Evolutionary conservation across 2,113 vertebrate genomes (phyloP).

Genomic region (Lepidothrix coronata): DNA sequence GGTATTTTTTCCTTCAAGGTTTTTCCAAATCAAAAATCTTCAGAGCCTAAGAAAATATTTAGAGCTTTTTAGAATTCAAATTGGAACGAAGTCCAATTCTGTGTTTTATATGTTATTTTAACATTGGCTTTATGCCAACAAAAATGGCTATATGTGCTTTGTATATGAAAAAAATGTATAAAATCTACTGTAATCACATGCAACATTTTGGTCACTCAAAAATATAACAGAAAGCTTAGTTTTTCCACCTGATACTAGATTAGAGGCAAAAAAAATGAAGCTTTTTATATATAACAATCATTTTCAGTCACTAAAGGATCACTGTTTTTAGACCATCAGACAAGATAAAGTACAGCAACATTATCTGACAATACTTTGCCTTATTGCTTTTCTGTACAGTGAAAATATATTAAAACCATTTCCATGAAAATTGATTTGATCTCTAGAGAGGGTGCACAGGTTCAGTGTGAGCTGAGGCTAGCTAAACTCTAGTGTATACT

Average conservation of each 20-base stretch:
- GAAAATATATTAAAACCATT: constrained; percentile 37
- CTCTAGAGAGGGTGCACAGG: neutral
- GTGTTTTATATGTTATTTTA: neutral
- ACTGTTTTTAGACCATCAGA: neutral
- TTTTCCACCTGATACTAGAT: neutral
- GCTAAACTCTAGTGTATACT: neutral
- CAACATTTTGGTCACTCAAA: neutral
- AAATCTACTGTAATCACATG: neutral
- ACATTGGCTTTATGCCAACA: neutral
- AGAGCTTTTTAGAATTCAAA: neutral
- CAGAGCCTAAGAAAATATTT: neutral
- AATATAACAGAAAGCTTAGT: neutral
- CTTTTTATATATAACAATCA: neutral
- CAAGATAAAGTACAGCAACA: neutral
- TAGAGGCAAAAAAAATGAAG: neutral
- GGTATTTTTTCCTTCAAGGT: neutral
- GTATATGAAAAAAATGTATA: neutral
- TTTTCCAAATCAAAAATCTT: neutral
- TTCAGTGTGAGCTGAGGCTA: neutral
- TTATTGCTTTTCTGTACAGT: neutral
- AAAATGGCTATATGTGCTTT: neutral
- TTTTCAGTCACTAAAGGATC: neutral
- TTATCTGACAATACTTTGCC: neutral
- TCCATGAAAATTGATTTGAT: constrained; percentile 23
- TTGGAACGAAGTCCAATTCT: neutral